Evolutionary conservation across 2,797 vertebrate genomes (phyloP).

Genomic region (Synanceia verrucosa): DNA sequence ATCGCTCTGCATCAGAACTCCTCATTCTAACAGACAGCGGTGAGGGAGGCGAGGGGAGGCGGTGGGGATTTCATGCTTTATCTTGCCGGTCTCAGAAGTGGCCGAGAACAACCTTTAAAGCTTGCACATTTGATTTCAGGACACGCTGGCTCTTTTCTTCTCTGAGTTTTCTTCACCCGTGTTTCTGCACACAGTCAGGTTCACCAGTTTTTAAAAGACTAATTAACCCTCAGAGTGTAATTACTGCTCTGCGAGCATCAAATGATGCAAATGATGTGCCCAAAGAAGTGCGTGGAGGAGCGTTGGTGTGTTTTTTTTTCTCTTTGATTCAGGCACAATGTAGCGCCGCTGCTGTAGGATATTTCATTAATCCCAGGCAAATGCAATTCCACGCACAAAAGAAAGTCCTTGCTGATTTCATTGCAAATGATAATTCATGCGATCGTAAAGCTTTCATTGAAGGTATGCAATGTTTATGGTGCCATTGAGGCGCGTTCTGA

Average conservation of each 20-base stretch:
- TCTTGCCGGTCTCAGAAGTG: constrained; percentile 50
- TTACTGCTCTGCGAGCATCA: constrained; percentile 40
- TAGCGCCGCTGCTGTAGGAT: constrained; percentile 14
- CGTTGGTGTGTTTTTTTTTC: background rate
- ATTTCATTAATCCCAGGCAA: constrained; percentile 25
- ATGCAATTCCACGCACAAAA: constrained; percentile 25
- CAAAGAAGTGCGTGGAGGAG: constrained; percentile 32
- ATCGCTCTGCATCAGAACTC: constrained; percentile 33
- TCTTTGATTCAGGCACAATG: constrained; percentile 39
- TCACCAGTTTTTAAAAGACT: constrained; percentile 36
- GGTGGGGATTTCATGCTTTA: constrained; percentile 49
- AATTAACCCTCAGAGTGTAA: constrained; percentile 56
- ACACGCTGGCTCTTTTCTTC: constrained; percentile 11
- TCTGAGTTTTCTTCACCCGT: constrained; percentile 30
- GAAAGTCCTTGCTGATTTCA: constrained; percentile 23
- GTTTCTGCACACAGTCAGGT: constrained; percentile 7
- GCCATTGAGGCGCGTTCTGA: background rate
- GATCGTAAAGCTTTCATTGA: constrained; percentile 4
- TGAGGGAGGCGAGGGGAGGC: constrained; percentile 3
- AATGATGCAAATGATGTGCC: constrained; percentile 36
- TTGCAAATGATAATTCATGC: constrained; percentile 13
- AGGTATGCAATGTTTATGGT: background rate
- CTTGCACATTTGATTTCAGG: constrained; percentile 40
- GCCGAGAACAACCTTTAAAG: constrained; percentile 51
- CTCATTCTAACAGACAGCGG: constrained; percentile 46